These are phyloP conservation scores for Callocephalon fimbriatum DNA, from an alignment of 2,113 vertebrate genomes.

Conservation along the genomic window DNA sequence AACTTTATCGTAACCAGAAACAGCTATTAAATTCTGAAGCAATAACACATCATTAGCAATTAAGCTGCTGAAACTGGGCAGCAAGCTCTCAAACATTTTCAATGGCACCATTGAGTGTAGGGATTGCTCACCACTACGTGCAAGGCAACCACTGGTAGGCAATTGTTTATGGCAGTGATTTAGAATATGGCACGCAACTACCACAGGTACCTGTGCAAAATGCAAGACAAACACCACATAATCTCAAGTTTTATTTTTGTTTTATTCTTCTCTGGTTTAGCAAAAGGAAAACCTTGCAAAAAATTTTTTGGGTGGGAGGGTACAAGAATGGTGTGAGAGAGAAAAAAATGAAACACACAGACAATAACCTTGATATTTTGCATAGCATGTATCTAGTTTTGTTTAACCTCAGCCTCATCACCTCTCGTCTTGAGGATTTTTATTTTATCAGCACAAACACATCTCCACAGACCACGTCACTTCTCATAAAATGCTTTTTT, in stretches of 20 bases:
- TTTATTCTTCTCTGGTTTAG: neutral
- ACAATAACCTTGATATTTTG: neutral
- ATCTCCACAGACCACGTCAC: neutral
- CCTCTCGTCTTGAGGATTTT: neutral
- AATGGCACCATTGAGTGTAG: neutral
- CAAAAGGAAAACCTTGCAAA: neutral
- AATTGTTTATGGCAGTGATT: neutral
- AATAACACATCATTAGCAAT: slow-evolving; percentile 38
- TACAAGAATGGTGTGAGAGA: neutral
- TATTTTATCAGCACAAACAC: neutral
- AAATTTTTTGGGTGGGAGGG: neutral
- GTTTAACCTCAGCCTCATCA: neutral
- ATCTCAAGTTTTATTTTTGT: neutral
- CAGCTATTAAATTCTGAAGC: slow-evolving; percentile 48
- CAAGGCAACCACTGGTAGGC: neutral
- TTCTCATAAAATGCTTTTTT: neutral
- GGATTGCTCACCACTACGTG: neutral
- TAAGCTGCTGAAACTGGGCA: slow-evolving; percentile 3
- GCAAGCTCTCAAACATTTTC: neutral
- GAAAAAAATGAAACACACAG: neutral
- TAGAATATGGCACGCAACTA: neutral
- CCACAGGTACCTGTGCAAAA: neutral
- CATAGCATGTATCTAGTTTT: neutral
- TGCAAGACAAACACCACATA: neutral
- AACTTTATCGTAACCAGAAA: slow-evolving; percentile 25